A percentile compares a stretch with the other conserved stretches of the same genome.
These are phyloP conservation scores for Melierax canorus DNA, from an alignment of 2,113 vertebrate genomes.

Conservation along the genomic window DNA sequence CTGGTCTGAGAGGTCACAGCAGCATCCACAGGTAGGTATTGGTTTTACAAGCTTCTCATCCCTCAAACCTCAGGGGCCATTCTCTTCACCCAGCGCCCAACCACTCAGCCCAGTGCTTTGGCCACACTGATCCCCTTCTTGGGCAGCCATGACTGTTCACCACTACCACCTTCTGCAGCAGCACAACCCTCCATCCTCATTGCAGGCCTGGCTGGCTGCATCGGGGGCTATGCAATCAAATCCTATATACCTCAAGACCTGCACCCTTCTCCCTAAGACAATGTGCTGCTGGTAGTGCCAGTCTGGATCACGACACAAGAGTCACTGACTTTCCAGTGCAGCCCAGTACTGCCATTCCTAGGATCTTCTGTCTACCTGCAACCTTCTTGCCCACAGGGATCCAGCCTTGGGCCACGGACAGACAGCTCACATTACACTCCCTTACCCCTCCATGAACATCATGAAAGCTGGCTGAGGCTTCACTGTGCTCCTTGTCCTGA, in stretches of 20 bases:
- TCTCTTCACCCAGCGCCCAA: background rate
- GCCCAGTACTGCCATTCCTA: background rate
- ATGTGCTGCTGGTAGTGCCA: background rate
- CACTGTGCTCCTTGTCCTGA: background rate
- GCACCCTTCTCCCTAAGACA: background rate
- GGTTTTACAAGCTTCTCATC: background rate
- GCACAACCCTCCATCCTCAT: background rate
- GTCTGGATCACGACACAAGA: fast-evolving
- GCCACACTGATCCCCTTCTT: background rate
- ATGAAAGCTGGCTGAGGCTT: background rate
- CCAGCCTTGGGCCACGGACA: background rate
- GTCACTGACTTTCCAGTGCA: background rate
- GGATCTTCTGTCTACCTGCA: background rate
- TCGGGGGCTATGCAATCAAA: background rate
- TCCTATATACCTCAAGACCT: background rate
- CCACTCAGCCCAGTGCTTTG: background rate
- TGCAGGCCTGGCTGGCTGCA: background rate
- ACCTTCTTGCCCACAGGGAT: background rate
- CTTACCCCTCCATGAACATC: background rate
- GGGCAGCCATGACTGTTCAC: background rate
- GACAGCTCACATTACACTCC: background rate
- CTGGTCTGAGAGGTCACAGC: background rate
- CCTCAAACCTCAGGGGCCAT: background rate
- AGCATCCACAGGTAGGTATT: background rate
- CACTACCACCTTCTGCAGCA: background rate